Percentiles rank a stretch among this genome's conserved stretches.
phyloP scores from a whole-genome alignment of 2,888 invertebrate genomes.

The Zhuqinia jingwanae region DNA sequence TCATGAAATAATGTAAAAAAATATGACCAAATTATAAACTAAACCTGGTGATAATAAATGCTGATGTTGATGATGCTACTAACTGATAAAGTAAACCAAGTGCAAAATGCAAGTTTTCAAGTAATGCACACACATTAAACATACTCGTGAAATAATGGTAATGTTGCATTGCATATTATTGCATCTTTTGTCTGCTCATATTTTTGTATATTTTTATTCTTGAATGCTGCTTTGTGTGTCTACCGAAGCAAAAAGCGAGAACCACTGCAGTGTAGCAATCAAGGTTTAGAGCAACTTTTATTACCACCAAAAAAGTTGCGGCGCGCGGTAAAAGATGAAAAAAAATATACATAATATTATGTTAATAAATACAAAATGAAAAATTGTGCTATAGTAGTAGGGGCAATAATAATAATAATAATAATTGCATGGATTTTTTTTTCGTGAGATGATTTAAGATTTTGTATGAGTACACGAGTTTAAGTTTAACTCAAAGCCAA shows the following conservation, averaged over 20 bases:
- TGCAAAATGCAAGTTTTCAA: conserved; percentile 19
- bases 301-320: not conserved
- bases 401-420: conserved; percentile 17
- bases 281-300: conserved; percentile 72
- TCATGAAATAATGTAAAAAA: conserved; percentile 33
- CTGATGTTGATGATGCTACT: conserved; percentile 19
- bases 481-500: conserved; percentile 22
- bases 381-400: not conserved
- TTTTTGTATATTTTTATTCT: not conserved
- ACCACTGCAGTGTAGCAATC: conserved; percentile 70
- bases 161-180: conserved; percentile 42
- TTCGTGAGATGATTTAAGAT: conserved; percentile 17
- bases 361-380: not conserved
- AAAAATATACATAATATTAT: conserved; percentile 6
- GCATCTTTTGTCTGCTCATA: conserved; percentile 18
- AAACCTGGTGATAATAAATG: not conserved
- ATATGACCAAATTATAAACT: conserved; percentile 12
- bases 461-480: too few species aligned
- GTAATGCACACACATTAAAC: not conserved
- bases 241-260: conserved; percentile 64
- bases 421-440: conserved; percentile 41
- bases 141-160: conserved; percentile 25
- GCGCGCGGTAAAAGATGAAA: conserved; percentile 24
- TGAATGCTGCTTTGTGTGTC: conserved; percentile 15
- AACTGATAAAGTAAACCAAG: conserved; percentile 47